phyloP scores from a whole-genome alignment of 2,888 invertebrate species.

The Apeira syringaria region DNA sequence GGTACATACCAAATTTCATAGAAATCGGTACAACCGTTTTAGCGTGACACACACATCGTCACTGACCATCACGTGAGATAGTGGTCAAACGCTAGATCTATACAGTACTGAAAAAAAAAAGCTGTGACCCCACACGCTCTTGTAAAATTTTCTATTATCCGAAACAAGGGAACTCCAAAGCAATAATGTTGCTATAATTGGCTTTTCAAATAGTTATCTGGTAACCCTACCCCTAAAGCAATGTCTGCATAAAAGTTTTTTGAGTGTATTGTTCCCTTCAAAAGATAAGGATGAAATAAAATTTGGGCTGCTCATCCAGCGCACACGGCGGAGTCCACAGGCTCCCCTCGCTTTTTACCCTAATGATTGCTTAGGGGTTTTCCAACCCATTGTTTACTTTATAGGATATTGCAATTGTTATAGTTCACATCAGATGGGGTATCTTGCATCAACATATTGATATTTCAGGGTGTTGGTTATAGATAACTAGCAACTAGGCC shows the following conservation, averaged over 20 bases:
- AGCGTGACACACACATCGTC: no score
- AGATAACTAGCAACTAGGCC: no score
- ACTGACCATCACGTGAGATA: no score
- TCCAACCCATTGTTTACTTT: slow-evolving; percentile 64
- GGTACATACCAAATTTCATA: no score
- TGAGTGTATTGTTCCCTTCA: slow-evolving; percentile 20
- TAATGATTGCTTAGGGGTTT: slow-evolving; percentile 63
- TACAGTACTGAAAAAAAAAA: no score
- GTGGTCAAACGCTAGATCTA: no score
- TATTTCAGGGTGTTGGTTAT: not conserved
- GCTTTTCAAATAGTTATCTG: slow-evolving; percentile 2
- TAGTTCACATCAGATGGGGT: slow-evolving; percentile 26
- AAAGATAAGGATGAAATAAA: slow-evolving; percentile 47
- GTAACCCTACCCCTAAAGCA: slow-evolving; percentile 11
- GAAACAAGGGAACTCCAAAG: not conserved
- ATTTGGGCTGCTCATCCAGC: slow-evolving; percentile 62
- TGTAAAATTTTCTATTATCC: not conserved
- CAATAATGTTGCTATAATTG: not conserved
- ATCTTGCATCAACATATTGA: slow-evolving; percentile 12
- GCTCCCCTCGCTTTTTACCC: slow-evolving; percentile 59
- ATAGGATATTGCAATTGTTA: slow-evolving; percentile 39
- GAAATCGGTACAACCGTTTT: no score
- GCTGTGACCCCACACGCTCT: no score
- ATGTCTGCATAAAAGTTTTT: slow-evolving; percentile 17
- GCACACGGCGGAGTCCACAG: slow-evolving; percentile 37